Conservation (phyloP, 2,797 vertebrate species). For the Cirrhinus mrigala region DNA sequence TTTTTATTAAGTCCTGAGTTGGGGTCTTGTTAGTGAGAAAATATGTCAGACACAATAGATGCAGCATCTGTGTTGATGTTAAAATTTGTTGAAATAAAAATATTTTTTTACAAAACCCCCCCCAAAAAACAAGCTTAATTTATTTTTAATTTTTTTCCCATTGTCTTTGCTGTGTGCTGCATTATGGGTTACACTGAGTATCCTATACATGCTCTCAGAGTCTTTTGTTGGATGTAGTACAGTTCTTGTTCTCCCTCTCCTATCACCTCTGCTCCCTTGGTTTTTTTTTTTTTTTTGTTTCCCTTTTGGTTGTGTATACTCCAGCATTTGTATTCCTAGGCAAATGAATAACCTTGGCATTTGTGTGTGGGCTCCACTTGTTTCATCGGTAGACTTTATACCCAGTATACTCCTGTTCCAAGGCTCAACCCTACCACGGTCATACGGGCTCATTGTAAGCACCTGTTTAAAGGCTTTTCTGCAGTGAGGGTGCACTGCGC, state of each 20-base stretch:
- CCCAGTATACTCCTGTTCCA: constrained; percentile 22
- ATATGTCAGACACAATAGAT: not conserved
- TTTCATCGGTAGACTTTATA: constrained; percentile 50
- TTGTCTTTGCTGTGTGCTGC: not conserved
- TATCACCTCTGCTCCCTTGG: not conserved
- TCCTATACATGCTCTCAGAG: not conserved
- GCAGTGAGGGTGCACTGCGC: constrained; percentile 59
- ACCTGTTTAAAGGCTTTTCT: constrained; percentile 41
- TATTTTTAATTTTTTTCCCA: not conserved
- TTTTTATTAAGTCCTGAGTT: not conserved
- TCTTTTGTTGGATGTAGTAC: constrained; percentile 12
- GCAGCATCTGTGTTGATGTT: not conserved
- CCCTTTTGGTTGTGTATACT: constrained; percentile 1
- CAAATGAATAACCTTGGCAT: constrained; percentile 51
- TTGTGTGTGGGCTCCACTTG: constrained; percentile 31
- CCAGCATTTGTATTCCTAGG: constrained; percentile 8
- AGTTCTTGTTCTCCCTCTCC: constrained; percentile 15
- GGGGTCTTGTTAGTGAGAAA: not conserved
- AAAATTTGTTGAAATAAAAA: no score
- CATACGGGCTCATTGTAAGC: constrained; percentile 21
- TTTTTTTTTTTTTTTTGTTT: constrained; percentile 6
- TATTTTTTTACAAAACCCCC: no score
- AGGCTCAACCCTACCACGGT: constrained; percentile 26
- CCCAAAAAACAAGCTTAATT: not conserved
- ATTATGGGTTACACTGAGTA: not conserved